Base-by-base conservation (phyloP, 30 jellyfish, hydroid and myxozoan genomes). In the Hydractinia echinata region DNA sequence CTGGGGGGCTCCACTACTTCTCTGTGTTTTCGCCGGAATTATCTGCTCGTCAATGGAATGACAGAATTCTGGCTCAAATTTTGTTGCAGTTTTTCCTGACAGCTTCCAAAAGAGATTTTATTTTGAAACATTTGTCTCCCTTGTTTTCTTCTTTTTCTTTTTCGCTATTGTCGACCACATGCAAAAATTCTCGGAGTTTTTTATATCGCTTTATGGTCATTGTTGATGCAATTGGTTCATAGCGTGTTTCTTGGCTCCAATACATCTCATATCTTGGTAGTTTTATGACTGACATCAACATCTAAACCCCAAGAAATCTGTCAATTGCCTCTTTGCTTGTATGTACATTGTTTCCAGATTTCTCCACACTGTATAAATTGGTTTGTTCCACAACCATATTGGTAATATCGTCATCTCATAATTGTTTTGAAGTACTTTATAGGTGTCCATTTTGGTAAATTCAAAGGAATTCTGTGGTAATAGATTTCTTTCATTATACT, bases 1-100 rank as follows among this genome's bases (percentile, higher is more conserved):
- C 71, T 85, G 85, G 4, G 67, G 53, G 16, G 79, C 73, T 16
- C 94, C 94, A 85, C 94, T 79, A 85, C 94, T 85, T 50, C 18
- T 62, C 18, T 19, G 77, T 53, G 90, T 85, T 55, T 85, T 85
- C 21, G 94, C 94, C n/a, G 14, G 68, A 10, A 10, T 10, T 10
- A 58, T 58, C n/a, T 58, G n/a, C 14, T 58, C n/a, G 10, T 58
- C n/a, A n/a, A 10, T 10, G 68, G 68, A n/a, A 58, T 58, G n/a
- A 58, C n/a, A 10, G n/a, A n/a, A n/a, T n/a, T 58, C 68, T 58
- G 10, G 68, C n/a, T 58, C n/a, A 10, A 58, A 58, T 58, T 58
- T 10, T n/a, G 14, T 10, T 10, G 68, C 68, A 58, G n/a, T 58
- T 58, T n/a, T 58, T 58, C 68, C 68, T 58, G 10, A 58, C 68